Evolutionary conservation across 2,888 invertebrate genomes (phyloP).

Genomic region (Dichetophora obliterata): DNA sequence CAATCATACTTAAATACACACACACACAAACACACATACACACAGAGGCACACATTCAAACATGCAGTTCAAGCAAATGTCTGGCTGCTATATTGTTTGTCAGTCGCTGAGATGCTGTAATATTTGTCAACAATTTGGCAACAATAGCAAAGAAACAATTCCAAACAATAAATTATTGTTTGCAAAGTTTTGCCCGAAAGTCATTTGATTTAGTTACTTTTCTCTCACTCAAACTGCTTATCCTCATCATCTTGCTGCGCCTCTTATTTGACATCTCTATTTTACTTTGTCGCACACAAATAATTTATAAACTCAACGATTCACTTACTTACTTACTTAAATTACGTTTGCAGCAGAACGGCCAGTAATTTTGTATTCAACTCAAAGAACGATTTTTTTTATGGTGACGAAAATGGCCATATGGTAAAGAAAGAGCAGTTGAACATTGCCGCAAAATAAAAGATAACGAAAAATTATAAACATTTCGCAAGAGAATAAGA

Average conservation of each 20-base stretch:
- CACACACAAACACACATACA: not conserved
- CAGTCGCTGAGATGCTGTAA: not conserved
- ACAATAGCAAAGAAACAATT: not conserved
- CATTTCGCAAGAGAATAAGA: too few species aligned
- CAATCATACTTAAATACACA: too few species aligned
- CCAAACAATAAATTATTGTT: slow-evolving; percentile 17
- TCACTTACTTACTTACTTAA: not conserved
- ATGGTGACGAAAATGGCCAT: too few species aligned
- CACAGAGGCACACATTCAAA: not conserved
- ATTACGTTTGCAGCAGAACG: not conserved
- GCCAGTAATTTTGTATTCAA: not conserved
- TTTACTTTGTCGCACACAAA: not conserved
- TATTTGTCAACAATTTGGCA: not conserved
- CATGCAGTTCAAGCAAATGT: not conserved
- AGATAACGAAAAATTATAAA: too few species aligned
- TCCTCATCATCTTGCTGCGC: not conserved
- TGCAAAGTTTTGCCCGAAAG: slow-evolving; percentile 7
- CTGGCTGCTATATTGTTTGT: slow-evolving; percentile 14
- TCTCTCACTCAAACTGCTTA: not conserved
- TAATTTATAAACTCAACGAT: not conserved
- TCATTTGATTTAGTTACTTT: slow-evolving; percentile 12
- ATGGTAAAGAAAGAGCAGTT: too few species aligned
- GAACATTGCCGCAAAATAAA: too few species aligned
- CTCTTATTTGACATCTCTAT: not conserved
- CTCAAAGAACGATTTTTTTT: too few species aligned